Percentiles rank a stretch among this genome's conserved stretches.
These are phyloP conservation scores for Ylistrum balloti DNA, from an alignment of 1,140 invertebrate genomes.

Conservation along the genomic window DNA sequence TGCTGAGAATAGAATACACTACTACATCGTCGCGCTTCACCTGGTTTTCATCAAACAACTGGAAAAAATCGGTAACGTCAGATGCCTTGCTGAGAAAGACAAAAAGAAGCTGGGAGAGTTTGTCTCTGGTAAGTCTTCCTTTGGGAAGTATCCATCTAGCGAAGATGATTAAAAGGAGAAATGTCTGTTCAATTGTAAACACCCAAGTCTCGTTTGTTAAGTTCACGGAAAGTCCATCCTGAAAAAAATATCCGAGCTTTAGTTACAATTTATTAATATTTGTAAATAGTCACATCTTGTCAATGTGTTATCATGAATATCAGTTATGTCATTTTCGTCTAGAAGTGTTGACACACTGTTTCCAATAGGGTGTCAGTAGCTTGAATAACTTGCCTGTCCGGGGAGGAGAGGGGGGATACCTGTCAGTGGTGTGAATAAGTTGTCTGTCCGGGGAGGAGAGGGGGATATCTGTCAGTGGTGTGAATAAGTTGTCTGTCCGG, in stretches of 20 bases:
- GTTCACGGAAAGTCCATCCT: not conserved
- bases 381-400: too few species aligned
- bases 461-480: too few species aligned
- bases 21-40: constrained; percentile 48
- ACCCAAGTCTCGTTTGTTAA: constrained; percentile 85
- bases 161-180: constrained; percentile 93
- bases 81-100: constrained; percentile 90
- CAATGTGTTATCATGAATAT: too few species aligned
- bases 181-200: constrained; percentile 92
- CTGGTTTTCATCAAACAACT: constrained; percentile 57
- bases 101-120: constrained; percentile 92
- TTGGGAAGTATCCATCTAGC: constrained; percentile 94
- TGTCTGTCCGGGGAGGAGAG: too few species aligned
- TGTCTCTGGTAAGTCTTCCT: constrained; percentile 93
- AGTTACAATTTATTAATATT: too few species aligned
- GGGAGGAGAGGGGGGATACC: too few species aligned
- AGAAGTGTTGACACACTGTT: too few species aligned
- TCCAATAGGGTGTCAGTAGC: too few species aligned
- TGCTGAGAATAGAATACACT: constrained; percentile 50
- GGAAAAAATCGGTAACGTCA: constrained; percentile 91
- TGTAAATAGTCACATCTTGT: too few species aligned
- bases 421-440: too few species aligned
- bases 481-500: too few species aligned
- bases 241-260: not conserved
- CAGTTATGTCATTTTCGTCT: too few species aligned